A percentile compares a stretch with the other conserved stretches of the same genome.
Conservation (phyloP, 1,140 invertebrate species). For the Drosophila mojavensis region DNA sequence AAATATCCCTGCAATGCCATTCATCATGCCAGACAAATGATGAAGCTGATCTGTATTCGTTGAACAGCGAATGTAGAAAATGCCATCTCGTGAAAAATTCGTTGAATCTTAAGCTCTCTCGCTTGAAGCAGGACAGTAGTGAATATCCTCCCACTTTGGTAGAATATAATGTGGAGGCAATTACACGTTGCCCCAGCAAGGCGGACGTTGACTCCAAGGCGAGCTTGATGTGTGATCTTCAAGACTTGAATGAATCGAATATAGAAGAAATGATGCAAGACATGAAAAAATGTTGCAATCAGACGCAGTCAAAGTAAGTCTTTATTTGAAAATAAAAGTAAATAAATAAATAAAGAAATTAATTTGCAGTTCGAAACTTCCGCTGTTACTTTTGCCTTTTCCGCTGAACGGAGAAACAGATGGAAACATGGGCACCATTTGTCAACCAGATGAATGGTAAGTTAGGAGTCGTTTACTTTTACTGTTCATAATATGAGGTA, state of each 20-base stretch:
- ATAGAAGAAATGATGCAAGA: not conserved
- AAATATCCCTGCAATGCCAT: no score
- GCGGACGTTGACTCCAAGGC: no score
- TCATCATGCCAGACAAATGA: no score
- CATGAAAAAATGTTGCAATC: slow-evolving; percentile 2
- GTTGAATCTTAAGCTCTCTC: slow-evolving; percentile 1
- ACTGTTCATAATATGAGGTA: no score
- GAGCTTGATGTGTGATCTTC: not conserved
- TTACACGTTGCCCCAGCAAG: not conserved
- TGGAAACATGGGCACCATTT: not conserved
- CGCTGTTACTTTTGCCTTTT: slow-evolving; percentile 20
- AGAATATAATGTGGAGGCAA: slow-evolving; percentile 18
- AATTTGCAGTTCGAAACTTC: not conserved
- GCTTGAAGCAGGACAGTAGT: not conserved
- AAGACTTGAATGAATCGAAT: slow-evolving; percentile 5
- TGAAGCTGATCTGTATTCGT: not conserved
- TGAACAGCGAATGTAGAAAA: not conserved
- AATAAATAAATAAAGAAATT: no score
- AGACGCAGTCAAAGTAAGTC: not conserved
- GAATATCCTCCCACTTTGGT: not conserved
- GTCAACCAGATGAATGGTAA: slow-evolving; percentile 40
- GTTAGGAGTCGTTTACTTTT: not conserved
- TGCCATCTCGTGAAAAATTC: not conserved
- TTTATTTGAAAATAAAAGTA: no score
- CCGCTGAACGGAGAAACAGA: not conserved